These are phyloP conservation scores for Rhynchonycteris naso DNA, from an alignment of 2,797 vertebrate genomes.

Conservation along the genomic window DNA sequence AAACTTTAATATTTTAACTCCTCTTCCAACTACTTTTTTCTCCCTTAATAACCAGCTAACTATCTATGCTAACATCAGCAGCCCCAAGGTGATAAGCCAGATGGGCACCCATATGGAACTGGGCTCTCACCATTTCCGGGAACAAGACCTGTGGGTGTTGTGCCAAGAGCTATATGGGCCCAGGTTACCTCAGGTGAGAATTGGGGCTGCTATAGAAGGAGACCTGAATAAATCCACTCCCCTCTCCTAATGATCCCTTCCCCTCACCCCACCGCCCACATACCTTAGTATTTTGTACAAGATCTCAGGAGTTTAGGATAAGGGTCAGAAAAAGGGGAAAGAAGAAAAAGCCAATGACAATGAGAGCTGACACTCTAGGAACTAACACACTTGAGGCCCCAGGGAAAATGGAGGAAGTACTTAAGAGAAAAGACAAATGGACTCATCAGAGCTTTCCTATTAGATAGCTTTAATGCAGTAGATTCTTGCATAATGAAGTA, in stretches of 20 bases:
- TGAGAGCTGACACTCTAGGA: neutral
- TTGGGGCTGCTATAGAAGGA: neutral
- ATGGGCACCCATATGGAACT: neutral
- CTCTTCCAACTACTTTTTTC: too few relatives aligned
- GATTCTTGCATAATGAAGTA: neutral
- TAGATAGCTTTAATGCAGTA: neutral
- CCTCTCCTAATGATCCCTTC: neutral
- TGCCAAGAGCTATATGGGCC: neutral
- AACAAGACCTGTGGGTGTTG: neutral
- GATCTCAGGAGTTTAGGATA: conserved; percentile 5
- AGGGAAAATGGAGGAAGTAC: neutral
- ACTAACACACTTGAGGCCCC: neutral
- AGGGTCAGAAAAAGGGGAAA: neutral
- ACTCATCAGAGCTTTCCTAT: neutral
- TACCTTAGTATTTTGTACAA: neutral
- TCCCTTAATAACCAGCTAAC: too few relatives aligned
- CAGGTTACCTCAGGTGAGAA: too few relatives aligned
- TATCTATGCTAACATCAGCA: too few relatives aligned
- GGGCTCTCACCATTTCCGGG: neutral
- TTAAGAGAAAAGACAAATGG: conserved; percentile 6
- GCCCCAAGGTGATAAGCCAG: neutral
- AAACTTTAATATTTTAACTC: too few relatives aligned
- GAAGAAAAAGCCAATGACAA: neutral
- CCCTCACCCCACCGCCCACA: too few relatives aligned
- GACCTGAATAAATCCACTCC: neutral